Conservation (phyloP, 2,888 invertebrate genomes). For the Tipula vernalis region DNA sequence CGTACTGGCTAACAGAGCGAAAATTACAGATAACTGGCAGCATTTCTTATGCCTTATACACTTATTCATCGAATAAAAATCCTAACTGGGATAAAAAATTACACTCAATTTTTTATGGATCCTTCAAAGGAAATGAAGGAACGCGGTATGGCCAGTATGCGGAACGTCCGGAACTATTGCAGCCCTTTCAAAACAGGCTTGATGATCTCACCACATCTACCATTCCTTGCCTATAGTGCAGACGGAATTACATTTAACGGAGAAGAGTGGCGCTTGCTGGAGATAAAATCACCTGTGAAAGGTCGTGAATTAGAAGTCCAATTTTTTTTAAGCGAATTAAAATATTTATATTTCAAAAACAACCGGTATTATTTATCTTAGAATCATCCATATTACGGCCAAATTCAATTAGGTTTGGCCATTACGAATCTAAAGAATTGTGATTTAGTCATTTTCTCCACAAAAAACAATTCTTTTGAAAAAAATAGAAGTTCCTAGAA, state of each 20-base stretch:
- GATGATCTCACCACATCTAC: neutral
- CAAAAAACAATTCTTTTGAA: neutral
- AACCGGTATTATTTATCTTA: neutral
- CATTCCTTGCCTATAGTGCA: constrained; percentile 9
- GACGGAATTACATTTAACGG: constrained; percentile 12
- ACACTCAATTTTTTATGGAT: neutral
- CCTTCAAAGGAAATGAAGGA: constrained; percentile 10
- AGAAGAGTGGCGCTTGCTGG: constrained; percentile 10
- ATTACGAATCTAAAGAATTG: neutral
- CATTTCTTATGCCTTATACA: too few relatives aligned
- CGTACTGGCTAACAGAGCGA: too few relatives aligned
- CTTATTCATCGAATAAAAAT: too few relatives aligned
- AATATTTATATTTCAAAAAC: neutral
- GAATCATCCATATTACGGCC: neutral
- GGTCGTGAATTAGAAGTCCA: neutral
- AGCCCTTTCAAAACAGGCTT: constrained; percentile 7
- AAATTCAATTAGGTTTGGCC: neutral
- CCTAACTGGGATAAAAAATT: constrained; percentile 11
- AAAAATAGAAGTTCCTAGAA: neutral
- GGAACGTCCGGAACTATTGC: constrained; percentile 6
- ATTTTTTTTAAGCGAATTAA: neutral
- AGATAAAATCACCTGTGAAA: constrained; percentile 11
- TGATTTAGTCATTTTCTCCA: neutral
- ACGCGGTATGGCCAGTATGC: constrained; percentile 9
- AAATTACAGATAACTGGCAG: too few relatives aligned